These are phyloP conservation scores for Zosterops pallidus DNA, from an alignment of 2,113 vertebrate species.

Conservation along the genomic window DNA sequence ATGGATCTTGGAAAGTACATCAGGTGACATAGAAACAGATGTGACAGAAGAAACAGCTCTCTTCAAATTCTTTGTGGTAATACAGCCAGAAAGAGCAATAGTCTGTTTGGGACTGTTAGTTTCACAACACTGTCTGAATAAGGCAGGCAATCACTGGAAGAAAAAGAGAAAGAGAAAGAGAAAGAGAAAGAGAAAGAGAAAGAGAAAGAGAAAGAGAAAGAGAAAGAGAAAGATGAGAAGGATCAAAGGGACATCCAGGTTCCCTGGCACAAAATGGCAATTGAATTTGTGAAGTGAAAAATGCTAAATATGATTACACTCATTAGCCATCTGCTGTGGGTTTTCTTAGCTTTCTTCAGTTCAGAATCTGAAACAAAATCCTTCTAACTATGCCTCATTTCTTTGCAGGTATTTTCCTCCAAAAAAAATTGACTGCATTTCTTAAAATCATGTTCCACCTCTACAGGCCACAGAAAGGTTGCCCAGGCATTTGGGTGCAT, in stretches of 20 bases:
- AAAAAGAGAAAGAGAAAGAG: neutral
- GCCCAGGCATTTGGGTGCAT: neutral
- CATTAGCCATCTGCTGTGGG: neutral
- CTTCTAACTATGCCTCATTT: neutral
- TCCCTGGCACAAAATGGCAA: neutral
- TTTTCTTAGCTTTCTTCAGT: neutral
- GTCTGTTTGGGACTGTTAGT: neutral
- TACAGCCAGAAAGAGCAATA: neutral
- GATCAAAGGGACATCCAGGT: neutral
- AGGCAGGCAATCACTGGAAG: neutral
- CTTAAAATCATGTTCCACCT: neutral
- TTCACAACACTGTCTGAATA: neutral
- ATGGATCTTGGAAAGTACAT: neutral
- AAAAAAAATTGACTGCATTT: neutral
- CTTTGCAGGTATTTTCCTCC: neutral
- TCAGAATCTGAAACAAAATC: neutral
- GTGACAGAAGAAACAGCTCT: neutral
- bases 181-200: neutral
- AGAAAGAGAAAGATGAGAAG: neutral
- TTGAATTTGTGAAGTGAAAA: conserved; percentile 19
- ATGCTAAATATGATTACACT: neutral
- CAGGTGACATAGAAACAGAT: neutral
- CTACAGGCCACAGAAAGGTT: neutral
- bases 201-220: neutral
- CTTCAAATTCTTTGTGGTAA: neutral